Base-by-base conservation (phyloP, 2,113 vertebrate genomes). In the Dicentrarchus labrax region DNA sequence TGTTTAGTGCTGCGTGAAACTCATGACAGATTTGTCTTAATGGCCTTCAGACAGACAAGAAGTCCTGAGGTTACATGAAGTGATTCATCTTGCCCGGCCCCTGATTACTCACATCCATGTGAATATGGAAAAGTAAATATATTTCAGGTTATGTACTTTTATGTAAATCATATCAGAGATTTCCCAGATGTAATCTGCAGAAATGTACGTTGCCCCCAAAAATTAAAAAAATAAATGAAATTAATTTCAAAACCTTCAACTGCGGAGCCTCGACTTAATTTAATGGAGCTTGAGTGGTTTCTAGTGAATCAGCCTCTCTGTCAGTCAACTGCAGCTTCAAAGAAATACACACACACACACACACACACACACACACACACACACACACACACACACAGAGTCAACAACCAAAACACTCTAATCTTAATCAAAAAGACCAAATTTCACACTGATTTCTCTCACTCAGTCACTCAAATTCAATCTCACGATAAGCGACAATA, bases 251-350 rank as follows among this genome's bases (percentile, higher is more conserved):
- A 51, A 41, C 12, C 22, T 67, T 17, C 22, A 16, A 6, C 30
- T 30, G 66, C 0, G 15, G 56, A 41, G 66, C 45, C 43, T 50
- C 21, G 15, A 13, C 16, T 54, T 30, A 4, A 76, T 78, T 50
- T 69, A 69, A 48, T 38, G 39, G 41, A 38, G 62, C 50, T 56
- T 8, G 8, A 22, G 45, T 59, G 21, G 19, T 50, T 50, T 78
- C 1, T 4, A 50, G 53, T 22, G 64, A 68, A 48, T 78, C 57
- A 62, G 78, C 50, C 11, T 17, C 2, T 8, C n/a, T 51, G 76
- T 53, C 67, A 69, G 65, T 60, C 76, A 70, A 22, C 39, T 45
- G 22, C 71, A 47, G 21, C 69, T 54, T 56, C 39, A 60, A 75
- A 65, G 60, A 60, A 24, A 13, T 19, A 6, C 13, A 13, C 56